phyloP scores from a whole-genome alignment of 2,113 vertebrate genomes.

The Mohoua ochrocephala region DNA sequence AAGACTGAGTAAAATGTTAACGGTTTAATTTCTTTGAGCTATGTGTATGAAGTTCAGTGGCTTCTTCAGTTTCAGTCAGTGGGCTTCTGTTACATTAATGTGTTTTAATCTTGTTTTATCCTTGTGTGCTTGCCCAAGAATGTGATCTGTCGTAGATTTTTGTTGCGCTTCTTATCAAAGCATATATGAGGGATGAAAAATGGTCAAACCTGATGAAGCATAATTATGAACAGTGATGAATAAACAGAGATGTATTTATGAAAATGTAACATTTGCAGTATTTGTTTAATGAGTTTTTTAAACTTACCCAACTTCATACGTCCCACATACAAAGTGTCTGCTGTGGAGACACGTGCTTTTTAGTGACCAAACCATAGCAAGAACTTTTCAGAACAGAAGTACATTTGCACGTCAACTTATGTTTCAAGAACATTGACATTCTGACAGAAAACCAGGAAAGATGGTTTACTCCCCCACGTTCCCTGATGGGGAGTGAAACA shows the following conservation, averaged over 20 bases:
- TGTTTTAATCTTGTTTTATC: background rate
- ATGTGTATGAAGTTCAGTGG: background rate
- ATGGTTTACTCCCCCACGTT: background rate
- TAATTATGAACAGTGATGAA: background rate
- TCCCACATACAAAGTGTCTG: background rate
- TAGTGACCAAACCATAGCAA: background rate
- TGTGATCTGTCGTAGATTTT: background rate
- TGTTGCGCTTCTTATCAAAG: background rate
- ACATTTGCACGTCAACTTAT: background rate
- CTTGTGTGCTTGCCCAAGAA: background rate
- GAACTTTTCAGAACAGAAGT: background rate
- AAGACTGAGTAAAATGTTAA: background rate
- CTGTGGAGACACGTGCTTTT: background rate
- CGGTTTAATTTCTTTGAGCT: background rate
- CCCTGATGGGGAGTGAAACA: background rate
- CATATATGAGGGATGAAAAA: background rate
- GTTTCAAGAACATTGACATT: background rate
- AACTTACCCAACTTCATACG: background rate
- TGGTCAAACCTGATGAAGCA: background rate
- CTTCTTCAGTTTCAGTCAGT: background rate
- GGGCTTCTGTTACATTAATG: background rate
- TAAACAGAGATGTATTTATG: background rate
- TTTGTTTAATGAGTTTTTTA: background rate
- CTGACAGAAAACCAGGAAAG: background rate
- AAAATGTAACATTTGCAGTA: background rate